These are phyloP conservation scores for Meda fulgida DNA, from an alignment of 2,797 vertebrate genomes.

Conservation along the genomic window DNA sequence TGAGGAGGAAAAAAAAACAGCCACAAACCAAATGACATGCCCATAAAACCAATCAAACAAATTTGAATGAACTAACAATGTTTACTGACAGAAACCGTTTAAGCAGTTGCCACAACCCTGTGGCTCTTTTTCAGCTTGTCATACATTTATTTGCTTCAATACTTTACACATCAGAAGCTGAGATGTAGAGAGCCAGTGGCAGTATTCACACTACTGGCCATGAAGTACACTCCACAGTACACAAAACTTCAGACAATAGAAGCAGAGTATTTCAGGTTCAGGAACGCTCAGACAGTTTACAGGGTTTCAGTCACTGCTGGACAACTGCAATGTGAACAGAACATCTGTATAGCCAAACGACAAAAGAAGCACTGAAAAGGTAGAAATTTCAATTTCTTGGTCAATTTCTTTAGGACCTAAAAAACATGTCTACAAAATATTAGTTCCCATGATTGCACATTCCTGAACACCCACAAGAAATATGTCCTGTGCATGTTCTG, in stretches of 20 bases:
- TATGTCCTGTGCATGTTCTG: background rate
- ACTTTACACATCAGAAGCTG: background rate
- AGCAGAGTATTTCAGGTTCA: background rate
- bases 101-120: background rate
- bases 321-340: background rate
- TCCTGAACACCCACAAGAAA: background rate
- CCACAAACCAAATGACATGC: slow-evolving; percentile 51
- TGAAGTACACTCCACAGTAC: background rate
- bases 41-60: slow-evolving; percentile 36
- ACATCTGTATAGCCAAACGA: background rate
- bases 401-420: background rate
- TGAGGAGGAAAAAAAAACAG: background rate
- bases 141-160: background rate
- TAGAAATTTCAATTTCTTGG: background rate
- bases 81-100: background rate
- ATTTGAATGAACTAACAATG: background rate
- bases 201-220: background rate
- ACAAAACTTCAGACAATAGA: background rate
- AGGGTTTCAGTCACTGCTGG: background rate
- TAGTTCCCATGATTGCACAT: background rate
- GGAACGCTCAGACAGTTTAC: background rate
- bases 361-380: background rate
- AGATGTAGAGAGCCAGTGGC: background rate
- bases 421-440: slow-evolving; percentile 20
- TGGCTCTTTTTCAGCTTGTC: background rate